A percentile compares a stretch with the other conserved stretches of the same genome.
Conservation (phyloP, 2,113 vertebrate genomes). For the Tachysurus vachellii region DNA sequence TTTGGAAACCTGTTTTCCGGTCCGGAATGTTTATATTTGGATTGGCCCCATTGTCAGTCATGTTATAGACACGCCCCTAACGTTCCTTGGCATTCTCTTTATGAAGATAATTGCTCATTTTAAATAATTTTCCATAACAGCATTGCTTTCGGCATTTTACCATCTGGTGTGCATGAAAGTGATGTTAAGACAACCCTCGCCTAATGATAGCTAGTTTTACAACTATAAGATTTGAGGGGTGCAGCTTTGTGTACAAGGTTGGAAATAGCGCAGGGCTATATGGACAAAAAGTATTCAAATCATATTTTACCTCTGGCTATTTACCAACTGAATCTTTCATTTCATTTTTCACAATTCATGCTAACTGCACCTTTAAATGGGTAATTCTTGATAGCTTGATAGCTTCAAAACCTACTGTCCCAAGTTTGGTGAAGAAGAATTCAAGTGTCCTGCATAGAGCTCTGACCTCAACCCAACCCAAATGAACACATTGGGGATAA, state of each 20-base stretch:
- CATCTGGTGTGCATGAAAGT: neutral
- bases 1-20: neutral
- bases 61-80: neutral
- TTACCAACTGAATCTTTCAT: neutral
- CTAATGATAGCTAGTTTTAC: neutral
- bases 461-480: neutral
- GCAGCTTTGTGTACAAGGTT: too few species aligned
- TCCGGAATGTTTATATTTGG: neutral
- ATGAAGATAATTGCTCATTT: neutral
- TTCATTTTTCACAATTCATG: neutral
- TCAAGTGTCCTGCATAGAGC: neutral
- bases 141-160: neutral
- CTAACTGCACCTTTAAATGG: neutral
- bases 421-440: neutral
- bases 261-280: too few species aligned
- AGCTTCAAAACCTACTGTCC: neutral
- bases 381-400: neutral
- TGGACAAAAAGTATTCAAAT: too few species aligned
- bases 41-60: neutral
- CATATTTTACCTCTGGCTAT: too few species aligned
- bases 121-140: neutral
- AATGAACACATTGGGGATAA: too few species aligned
- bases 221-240: too few species aligned
- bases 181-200: neutral
- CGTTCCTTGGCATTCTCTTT: neutral